phyloP scores from a whole-genome alignment of 2,888 invertebrate genomes.

The Amphimallon solstitiale region DNA sequence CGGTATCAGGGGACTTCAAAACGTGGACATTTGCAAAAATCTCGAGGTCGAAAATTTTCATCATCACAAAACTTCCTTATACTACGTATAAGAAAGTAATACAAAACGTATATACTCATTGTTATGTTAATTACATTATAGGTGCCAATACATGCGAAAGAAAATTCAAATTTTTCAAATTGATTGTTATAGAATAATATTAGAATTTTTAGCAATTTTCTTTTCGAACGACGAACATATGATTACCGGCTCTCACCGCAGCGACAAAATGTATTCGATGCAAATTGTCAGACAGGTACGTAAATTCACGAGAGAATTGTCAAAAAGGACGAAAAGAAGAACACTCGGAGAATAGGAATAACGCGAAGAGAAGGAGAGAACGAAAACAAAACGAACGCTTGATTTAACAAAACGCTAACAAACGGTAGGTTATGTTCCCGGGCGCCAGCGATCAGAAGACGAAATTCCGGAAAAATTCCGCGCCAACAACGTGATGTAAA shows the following conservation, averaged over 20 bases:
- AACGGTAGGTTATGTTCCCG: slow-evolving; percentile 5
- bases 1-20: no score
- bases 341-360: not conserved
- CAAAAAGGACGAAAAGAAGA: not conserved
- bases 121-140: no score
- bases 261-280: slow-evolving; percentile 18
- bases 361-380: not conserved
- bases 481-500: slow-evolving; percentile 7
- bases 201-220: slow-evolving; percentile 24
- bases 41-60: no score
- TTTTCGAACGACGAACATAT: slow-evolving; percentile 26
- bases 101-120: no score
- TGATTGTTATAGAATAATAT: slow-evolving; percentile 21
- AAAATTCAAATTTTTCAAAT: slow-evolving; percentile 25
- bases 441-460: not conserved
- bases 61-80: no score
- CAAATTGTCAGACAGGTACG: slow-evolving; percentile 16
- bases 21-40: no score
- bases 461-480: slow-evolving; percentile 18
- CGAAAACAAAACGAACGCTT: slow-evolving; percentile 21
- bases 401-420: slow-evolving; percentile 19
- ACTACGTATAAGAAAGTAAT: no score
- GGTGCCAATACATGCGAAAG: not conserved
- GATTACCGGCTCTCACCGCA: slow-evolving; percentile 15
- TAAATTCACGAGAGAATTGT: slow-evolving; percentile 15